Evolutionary conservation across 2,888 invertebrate genomes (phyloP), one percentile per base, ranked within the genome.

Genomic region (Mylabris sibirica): DNA sequence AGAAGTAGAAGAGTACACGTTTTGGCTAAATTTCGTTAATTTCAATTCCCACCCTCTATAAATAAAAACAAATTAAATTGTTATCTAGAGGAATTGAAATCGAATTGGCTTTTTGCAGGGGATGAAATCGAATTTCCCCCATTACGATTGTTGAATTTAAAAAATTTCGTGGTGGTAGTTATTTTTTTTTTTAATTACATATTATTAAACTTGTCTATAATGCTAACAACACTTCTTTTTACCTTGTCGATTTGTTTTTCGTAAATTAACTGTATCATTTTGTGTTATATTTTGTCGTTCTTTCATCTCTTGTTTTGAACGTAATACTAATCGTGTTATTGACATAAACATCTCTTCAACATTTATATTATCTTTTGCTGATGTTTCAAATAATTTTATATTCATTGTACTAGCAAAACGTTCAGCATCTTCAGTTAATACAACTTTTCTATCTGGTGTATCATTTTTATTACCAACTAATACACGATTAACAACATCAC

Each of bases 381-480:
- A 98, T 74, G 99, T 99, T 88, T 99, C 99, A 86, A 97, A 99
- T 77, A 99, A 87, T 78, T 95, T 94, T 83, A 99, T 98, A 79
- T 94, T 93, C 97, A 99, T 98, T 87, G 98, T 97, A 84, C 93
- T 94, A 70, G 99, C 98, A 87, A 98, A 99, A 81, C 96, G 90
- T 87, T 96, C 94, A 70, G 99, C 99, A 87, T 99, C 99, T 85
- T 96, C 95, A 59, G 97, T 97, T 71, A 98, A 89, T 30, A 99
- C 99, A 70, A 99, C 98, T 87, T 99, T 98, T 77, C 95, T 89
- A 79, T 95, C 94, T 14, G 96, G 96, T 83, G 94, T 94, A 86
- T 98, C 98, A 86, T 96, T 96, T 87, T 98, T 98, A 87, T 98
- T 98, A 75, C 98, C 98, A 84, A 98, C 98, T 89, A 99, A 90